Percentiles rank a stretch among this genome's conserved stretches.
Conservation (phyloP, 1,140 invertebrate genomes). For the Andricus grossulariae region DNA sequence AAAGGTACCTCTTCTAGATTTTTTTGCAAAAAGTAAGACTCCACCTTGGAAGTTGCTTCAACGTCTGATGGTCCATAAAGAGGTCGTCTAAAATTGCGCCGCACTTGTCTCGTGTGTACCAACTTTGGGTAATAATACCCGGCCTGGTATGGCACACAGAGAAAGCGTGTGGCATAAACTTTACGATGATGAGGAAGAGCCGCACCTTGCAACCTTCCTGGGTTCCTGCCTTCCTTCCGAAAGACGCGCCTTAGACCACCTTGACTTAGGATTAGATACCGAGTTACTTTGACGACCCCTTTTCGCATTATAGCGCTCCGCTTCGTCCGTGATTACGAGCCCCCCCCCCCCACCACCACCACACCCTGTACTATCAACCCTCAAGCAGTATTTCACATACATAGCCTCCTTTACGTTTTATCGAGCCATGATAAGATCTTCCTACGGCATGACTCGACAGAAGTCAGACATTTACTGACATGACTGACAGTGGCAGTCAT, state of each 20-base stretch:
- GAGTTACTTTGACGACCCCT: slow-evolving; percentile 8
- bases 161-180: background rate
- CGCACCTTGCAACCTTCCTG: slow-evolving; percentile 2
- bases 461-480: too few species aligned
- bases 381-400: background rate
- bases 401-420: background rate
- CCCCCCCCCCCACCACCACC: background rate
- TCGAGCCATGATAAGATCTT: background rate
- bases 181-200: slow-evolving; percentile 16
- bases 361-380: background rate
- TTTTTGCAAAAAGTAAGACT: too few species aligned
- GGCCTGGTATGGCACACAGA: background rate
- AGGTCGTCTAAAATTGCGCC: too few species aligned
- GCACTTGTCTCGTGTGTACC: too few species aligned
- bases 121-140: too few species aligned
- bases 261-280: slow-evolving; percentile 11
- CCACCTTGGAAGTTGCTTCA: too few species aligned
- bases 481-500: too few species aligned
- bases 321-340: background rate
- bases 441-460: background rate
- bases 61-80: too few species aligned
- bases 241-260: background rate
- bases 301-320: background rate
- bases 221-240: background rate
- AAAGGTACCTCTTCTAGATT: too few species aligned